These are phyloP conservation scores for Acanthis flammea DNA, from an alignment of 2,797 vertebrate genomes.

Conservation along the genomic window DNA sequence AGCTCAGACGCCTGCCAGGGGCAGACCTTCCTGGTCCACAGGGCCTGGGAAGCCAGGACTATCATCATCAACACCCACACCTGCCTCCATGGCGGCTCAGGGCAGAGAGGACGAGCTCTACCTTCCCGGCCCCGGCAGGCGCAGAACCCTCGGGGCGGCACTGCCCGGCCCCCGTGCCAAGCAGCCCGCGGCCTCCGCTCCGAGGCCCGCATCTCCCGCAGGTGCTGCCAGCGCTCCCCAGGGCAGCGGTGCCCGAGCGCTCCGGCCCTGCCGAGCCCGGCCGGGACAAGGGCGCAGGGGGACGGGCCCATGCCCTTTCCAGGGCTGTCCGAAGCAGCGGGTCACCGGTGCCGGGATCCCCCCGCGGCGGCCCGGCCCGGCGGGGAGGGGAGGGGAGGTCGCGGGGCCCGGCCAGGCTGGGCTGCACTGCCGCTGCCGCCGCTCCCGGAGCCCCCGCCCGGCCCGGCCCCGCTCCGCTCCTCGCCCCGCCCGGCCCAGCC, in stretches of 20 bases:
- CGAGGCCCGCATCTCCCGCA: not conserved
- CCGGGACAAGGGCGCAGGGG: not conserved
- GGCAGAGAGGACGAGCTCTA: not conserved
- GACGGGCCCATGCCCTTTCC: not conserved
- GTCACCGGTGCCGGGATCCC: no score
- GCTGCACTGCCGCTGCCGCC: not conserved
- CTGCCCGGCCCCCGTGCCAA: not conserved
- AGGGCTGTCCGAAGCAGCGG: not conserved
- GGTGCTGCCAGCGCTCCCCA: not conserved
- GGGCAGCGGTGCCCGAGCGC: not conserved
- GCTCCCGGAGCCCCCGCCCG: not conserved
- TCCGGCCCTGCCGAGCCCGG: not conserved
- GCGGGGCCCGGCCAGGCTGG: not conserved
- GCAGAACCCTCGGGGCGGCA: accelerated
- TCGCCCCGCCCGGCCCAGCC: not conserved
- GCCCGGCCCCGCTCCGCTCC: no score
- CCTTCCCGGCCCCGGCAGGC: not conserved
- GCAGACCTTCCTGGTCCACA: accelerated
- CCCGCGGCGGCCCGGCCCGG: not conserved
- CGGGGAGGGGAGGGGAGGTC: not conserved
- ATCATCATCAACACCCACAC: no score
- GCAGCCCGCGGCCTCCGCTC: not conserved
- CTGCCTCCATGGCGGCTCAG: accelerated
- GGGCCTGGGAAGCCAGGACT: not conserved
- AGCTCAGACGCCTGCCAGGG: accelerated